Conservation (phyloP, 2,113 vertebrate genomes). For the Hemibagrus wyckioides region DNA sequence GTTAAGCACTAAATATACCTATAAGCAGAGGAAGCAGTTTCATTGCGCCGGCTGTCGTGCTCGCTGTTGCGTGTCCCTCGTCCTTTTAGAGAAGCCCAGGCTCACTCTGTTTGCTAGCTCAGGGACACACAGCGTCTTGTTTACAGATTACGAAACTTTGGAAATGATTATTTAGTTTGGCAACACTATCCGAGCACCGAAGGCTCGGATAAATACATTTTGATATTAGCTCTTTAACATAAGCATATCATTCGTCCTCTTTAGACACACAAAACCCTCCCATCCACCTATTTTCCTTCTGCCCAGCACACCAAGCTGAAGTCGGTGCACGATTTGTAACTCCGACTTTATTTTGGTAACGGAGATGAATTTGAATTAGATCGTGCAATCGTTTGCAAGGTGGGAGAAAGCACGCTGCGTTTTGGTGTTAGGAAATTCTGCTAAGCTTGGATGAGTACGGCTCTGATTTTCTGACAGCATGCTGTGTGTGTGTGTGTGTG, state of each 20-base stretch:
- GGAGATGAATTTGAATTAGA: constrained; percentile 14
- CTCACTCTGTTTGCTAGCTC: background rate
- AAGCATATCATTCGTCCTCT: background rate
- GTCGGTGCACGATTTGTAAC: background rate
- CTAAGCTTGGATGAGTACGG: background rate
- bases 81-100: background rate
- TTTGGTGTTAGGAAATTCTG: background rate
- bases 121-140: background rate
- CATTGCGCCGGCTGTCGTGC: background rate
- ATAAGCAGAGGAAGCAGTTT: constrained; percentile 24
- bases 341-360: background rate
- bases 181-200: background rate
- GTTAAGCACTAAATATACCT: constrained; percentile 20
- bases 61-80: background rate
- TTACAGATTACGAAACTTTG: constrained; percentile 34
- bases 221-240: background rate
- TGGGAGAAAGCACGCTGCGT: background rate
- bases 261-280: background rate
- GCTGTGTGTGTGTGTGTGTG: constrained; percentile 22
- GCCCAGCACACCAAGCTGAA: background rate
- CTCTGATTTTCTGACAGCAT: constrained; percentile 23
- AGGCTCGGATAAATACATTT: background rate
- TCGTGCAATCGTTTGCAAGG: background rate
- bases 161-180: background rate
- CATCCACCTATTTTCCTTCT: background rate